These are phyloP conservation scores for Cheilosia grossa DNA, from an alignment of 2,888 invertebrate species.

Conservation along the genomic window DNA sequence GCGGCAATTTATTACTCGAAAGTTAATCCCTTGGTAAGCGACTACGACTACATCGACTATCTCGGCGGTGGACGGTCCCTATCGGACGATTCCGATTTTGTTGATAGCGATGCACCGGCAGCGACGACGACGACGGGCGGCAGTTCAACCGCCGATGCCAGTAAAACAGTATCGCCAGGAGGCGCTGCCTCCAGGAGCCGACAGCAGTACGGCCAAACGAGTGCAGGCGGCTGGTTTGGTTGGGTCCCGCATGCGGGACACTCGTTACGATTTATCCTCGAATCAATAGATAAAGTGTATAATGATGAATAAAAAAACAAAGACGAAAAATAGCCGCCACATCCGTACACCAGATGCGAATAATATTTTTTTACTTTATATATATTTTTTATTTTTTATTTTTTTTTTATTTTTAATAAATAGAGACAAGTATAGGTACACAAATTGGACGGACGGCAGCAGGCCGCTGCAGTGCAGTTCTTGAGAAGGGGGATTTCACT, in stretches of 20 bases:
- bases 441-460: not conserved
- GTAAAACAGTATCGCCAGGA: constrained; percentile 28
- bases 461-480: constrained; percentile 3
- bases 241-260: constrained; percentile 81
- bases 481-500: constrained; percentile 27
- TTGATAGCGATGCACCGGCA: constrained; percentile 76
- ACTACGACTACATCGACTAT: constrained; percentile 90
- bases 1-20: constrained; percentile 95
- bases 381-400: not conserved
- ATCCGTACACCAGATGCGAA: constrained; percentile 21
- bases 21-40: constrained; percentile 91
- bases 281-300: constrained; percentile 81
- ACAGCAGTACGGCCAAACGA: constrained; percentile 59
- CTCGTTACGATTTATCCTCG: constrained; percentile 81
- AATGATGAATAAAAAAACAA: constrained; percentile 54
- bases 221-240: constrained; percentile 75
- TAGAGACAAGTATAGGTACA: not conserved
- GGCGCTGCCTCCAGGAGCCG: constrained; percentile 35
- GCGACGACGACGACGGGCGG: constrained; percentile 73
- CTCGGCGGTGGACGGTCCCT: constrained; percentile 87
- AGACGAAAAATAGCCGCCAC: not conserved
- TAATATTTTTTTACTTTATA: constrained; percentile 12
- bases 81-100: constrained; percentile 82
- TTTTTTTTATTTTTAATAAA: constrained; percentile 16
- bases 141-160: not conserved